Base-by-base conservation (phyloP, 2,113 vertebrate species). In the Seriola rivoliana region DNA sequence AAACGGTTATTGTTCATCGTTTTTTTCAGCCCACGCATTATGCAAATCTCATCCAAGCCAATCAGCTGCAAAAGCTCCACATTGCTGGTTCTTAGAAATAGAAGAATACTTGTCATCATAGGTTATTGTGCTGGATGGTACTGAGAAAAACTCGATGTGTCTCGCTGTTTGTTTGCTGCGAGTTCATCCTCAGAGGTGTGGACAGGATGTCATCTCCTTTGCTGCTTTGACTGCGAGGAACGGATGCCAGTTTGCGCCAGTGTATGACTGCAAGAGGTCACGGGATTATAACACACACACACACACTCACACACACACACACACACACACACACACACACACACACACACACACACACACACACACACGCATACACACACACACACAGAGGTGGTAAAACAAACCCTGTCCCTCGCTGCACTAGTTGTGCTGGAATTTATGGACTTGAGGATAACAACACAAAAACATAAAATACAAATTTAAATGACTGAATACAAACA, bases 1-100 rank as follows among this genome's bases (percentile, higher is more conserved):
- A 87, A 81, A 58, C 60, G 38, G 83, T 85, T 82, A 82, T 89
- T 89, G 83, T 92, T 90, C 81, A 55, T 80, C 25, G 48, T 80
- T 78, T 76, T 29, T 82, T 87, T 79, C 62, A 52, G 75, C 87
- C 87, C 82, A 87, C 85, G 40, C 84, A 64, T 88, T 82, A 85
- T 91, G 90, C 78, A 85, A 80, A 91, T 89, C 65, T 38, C 25
- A 5, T n/a, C 19, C 63, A 50, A 78, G 70, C 82, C 89, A 88
- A 88, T 91, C 90, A 76, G 77, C 81, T 59, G 84, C 58, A 54
- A 78, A 65, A 10, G 65, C 85, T 85, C 58, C 78, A 25, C 70
- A 54, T 74, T n/a, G 40, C 63, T 57, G 77, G 19, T 58, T 62
- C 76, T 83, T 32, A 64, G 66, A 73, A 71, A 82, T 17, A 76